Evolutionary conservation across 2,113 vertebrate genomes (phyloP).

Genomic region (Etheostoma cragini): DNA sequence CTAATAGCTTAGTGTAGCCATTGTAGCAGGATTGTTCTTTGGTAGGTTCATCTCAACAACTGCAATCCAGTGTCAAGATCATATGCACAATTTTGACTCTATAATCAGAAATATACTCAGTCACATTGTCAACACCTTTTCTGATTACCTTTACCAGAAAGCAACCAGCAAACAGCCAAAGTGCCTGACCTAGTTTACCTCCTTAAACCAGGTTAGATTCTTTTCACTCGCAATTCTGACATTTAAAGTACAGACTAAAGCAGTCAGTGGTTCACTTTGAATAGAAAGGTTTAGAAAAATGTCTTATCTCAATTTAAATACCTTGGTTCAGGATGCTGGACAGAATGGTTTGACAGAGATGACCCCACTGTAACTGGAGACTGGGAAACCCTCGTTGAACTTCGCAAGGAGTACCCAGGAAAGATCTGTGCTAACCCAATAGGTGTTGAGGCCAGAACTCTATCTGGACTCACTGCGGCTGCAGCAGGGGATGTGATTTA

Average conservation of each 20-base stretch:
- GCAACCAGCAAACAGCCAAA: background rate
- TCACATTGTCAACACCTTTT: background rate
- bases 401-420: slow-evolving; percentile 24
- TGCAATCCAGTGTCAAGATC: background rate
- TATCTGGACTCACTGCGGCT: slow-evolving; percentile 22
- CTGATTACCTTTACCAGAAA: slow-evolving; percentile 28
- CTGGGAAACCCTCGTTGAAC: slow-evolving; percentile 1
- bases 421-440: slow-evolving; percentile 46
- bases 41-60: slow-evolving; percentile 35
- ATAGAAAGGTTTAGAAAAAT: background rate
- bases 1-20: slow-evolving; percentile 34
- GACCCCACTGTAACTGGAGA: too few relatives aligned
- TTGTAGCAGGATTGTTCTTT: slow-evolving; percentile 32
- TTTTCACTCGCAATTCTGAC: background rate
- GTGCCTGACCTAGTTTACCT: background rate
- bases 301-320: background rate
- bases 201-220: background rate
- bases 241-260: background rate
- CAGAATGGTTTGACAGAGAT: too few relatives aligned
- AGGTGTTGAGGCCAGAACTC: slow-evolving; percentile 38
- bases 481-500: slow-evolving; percentile 39
- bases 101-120: background rate
- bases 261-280: background rate
- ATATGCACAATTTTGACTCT: background rate
- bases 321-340: slow-evolving; percentile 46